A percentile compares a stretch with the other conserved stretches of the same genome.
Evolutionary conservation across 2,113 vertebrate genomes (phyloP).

Genomic region (Triplophysa rosa): DNA sequence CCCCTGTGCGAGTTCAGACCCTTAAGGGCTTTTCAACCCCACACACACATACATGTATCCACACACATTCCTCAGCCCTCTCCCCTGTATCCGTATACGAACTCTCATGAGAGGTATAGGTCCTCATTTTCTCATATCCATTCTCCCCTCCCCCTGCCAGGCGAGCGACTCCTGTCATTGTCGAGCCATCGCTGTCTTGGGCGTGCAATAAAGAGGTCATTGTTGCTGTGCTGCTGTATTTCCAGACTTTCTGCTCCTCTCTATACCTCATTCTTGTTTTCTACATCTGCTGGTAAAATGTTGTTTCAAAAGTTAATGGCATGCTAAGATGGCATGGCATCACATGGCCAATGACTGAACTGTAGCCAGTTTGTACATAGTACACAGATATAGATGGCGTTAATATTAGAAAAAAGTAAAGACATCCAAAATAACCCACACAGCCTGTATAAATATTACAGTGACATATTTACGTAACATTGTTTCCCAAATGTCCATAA

Average conservation of each 20-base stretch:
- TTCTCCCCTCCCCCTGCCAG: conserved; percentile 40
- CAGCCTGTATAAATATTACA: no score
- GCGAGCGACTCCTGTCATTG: conserved; percentile 70
- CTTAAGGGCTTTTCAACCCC: conserved; percentile 48
- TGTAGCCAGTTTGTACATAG: not conserved
- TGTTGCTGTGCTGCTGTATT: conserved; percentile 66
- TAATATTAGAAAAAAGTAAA: not conserved
- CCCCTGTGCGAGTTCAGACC: conserved; percentile 19
- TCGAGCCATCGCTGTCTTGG: conserved; percentile 66
- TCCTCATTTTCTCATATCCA: conserved; percentile 3
- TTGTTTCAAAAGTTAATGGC: conserved; percentile 44
- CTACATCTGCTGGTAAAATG: conserved; percentile 18
- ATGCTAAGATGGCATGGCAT: conserved; percentile 15
- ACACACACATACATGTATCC: conserved; percentile 22
- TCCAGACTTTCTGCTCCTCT: not conserved
- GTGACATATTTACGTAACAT: no score
- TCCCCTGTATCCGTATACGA: conserved; percentile 36
- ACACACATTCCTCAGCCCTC: conserved; percentile 41
- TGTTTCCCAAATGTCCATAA: not conserved
- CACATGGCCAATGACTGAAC: not conserved
- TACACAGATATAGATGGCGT: not conserved
- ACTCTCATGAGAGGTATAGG: conserved; percentile 9
- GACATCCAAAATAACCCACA: not conserved
- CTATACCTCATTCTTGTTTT: conserved; percentile 13
- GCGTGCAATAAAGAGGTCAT: conserved; percentile 75